phyloP scores from a whole-genome alignment of 2,113 vertebrate genomes.

The Hemiscyllium ocellatum region DNA sequence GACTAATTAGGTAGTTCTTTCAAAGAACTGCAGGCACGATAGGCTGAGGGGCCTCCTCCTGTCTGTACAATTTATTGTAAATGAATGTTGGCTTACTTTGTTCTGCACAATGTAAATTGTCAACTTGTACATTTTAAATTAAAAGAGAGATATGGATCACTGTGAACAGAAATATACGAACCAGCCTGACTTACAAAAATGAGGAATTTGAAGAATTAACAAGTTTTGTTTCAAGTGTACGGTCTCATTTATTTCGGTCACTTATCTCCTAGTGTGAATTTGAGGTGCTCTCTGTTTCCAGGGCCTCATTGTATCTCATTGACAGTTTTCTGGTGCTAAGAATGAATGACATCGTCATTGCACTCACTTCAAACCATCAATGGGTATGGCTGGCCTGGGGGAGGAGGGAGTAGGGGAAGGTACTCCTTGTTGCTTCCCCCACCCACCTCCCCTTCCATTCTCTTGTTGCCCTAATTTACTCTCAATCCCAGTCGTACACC shows the following conservation, averaged over 20 bases:
- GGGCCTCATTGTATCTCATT: background rate
- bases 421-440: background rate
- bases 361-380: background rate
- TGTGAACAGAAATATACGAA: too few species aligned
- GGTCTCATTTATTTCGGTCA: background rate
- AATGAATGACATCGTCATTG: background rate
- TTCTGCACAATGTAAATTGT: too few species aligned
- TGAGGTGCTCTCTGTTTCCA: background rate
- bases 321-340: background rate
- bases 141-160: too few species aligned
- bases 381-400: background rate
- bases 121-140: too few species aligned
- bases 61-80: too few species aligned
- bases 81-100: too few species aligned
- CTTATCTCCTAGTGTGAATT: background rate
- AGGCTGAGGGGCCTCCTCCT: too few species aligned
- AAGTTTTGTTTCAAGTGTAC: background rate
- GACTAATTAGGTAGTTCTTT: too few species aligned
- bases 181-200: too few species aligned
- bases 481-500: background rate
- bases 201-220: too few species aligned
- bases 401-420: background rate
- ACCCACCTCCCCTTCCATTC: background rate
- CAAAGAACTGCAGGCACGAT: too few species aligned
- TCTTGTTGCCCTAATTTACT: background rate